Base-by-base conservation (phyloP, 2,797 vertebrate genomes). In the Rallus crepitans region DNA sequence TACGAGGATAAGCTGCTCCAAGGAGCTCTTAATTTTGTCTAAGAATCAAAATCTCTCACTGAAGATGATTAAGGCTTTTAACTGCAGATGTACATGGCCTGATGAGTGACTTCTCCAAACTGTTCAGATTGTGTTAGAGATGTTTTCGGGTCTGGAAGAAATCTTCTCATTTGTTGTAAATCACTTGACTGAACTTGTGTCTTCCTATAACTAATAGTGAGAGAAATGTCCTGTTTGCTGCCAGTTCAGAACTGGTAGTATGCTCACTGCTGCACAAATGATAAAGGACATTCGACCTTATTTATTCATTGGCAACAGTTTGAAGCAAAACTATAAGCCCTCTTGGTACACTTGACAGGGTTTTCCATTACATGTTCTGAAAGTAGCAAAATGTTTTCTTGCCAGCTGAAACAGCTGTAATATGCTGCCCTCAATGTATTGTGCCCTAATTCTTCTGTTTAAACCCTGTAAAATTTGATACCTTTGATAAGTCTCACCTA, bases 271-370 rank as follows among this genome's bases (percentile, higher is more conserved):
- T 93, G 68, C 84, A 85, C 60, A 92, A 96, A 83, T 76, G 37
- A 16, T 72, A 81, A 86, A 86, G 72, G 69, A 91, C 45, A 57
- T 80, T 73, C 75, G 66, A 77, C 75, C 56, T 90, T 87, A 79
- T 87, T 94, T 96, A 91, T 93, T 95, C 79, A 57, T 71, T 80
- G 78, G 78, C 68, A 95, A 61, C 71, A 80, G 28, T 93, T 81
- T 70, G 69, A 90, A 93, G n/a, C 57, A 95, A 94, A 90, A 77
- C 57, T 85, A 24, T 72, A 87, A 78, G 12, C 30, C 50, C 65
- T n/a, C 72, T 83, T 91, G 85, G 84, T 87, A 89, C 64, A 60
- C 73, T 92, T 88, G 81, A 88, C 56, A 85, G 65, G 33, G 24
- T 95, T 93, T 92, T 80, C 76, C 35, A 78, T 81, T 87, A 79